Conservation (phyloP, 2,797 vertebrate species). For the Onychomys leucogaster region DNA sequence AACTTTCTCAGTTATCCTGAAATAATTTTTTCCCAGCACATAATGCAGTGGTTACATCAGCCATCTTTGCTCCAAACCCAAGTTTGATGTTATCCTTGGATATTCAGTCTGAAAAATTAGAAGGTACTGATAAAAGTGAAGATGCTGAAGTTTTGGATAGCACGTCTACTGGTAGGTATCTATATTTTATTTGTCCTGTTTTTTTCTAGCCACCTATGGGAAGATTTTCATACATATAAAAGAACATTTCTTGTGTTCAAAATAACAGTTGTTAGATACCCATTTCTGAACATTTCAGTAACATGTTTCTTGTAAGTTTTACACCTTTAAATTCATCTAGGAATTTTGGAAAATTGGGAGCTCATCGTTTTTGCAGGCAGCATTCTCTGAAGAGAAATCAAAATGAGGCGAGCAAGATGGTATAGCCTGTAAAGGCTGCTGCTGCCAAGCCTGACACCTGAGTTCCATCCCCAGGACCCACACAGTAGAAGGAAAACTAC, state of each 20-base stretch:
- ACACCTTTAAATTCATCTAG: conserved; percentile 48
- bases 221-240: conserved; percentile 13
- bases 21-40: conserved; percentile 90
- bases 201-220: not conserved
- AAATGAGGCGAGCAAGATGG: not conserved
- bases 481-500: not conserved
- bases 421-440: not conserved
- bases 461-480: not conserved
- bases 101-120: conserved; percentile 92
- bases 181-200: conserved; percentile 49
- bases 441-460: not conserved
- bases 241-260: conserved; percentile 38
- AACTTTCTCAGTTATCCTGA: conserved; percentile 64
- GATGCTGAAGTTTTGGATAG: conserved; percentile 91
- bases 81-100: conserved; percentile 95
- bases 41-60: conserved; percentile 99
- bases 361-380: not conserved
- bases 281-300: conserved; percentile 31
- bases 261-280: conserved; percentile 17
- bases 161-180: conserved; percentile 94
- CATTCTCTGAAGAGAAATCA: conserved; percentile 44
- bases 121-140: conserved; percentile 91
- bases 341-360: conserved; percentile 31
- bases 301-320: conserved; percentile 42
- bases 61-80: conserved; percentile 97